Evolutionary conservation across 2,888 invertebrate species (phyloP).

Genomic region (Mesodorylaimus sp.): DNA sequence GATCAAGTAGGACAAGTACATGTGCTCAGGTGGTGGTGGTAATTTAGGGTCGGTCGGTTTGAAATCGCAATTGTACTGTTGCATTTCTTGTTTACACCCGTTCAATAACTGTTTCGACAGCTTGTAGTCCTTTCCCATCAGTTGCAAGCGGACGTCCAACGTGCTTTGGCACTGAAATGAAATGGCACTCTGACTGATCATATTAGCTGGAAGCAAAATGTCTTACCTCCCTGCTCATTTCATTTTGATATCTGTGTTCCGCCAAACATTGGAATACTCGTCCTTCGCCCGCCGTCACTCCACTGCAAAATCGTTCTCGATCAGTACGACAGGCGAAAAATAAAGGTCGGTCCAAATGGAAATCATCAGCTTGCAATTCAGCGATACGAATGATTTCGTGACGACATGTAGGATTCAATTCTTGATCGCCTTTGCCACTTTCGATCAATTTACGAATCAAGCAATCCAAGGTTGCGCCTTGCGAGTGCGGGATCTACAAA

Average conservation of each 20-base stretch:
- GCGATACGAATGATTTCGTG: slow-evolving; percentile 61
- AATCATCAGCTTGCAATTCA: slow-evolving; percentile 69
- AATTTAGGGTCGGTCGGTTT: too few species aligned
- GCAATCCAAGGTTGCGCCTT: slow-evolving; percentile 64
- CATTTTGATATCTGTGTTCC: slow-evolving; percentile 29
- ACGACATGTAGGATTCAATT: slow-evolving; percentile 49
- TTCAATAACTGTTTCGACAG: slow-evolving; percentile 68
- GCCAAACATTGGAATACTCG: slow-evolving; percentile 72
- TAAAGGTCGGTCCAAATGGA: slow-evolving; percentile 67
- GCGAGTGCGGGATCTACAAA: slow-evolving; percentile 40
- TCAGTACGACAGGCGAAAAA: slow-evolving; percentile 74
- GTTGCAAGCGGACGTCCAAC: slow-evolving; percentile 60
- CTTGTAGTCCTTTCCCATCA: slow-evolving; percentile 72
- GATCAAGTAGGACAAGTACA: slow-evolving; percentile 63
- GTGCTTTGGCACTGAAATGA: too few species aligned
- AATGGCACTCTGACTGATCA: too few species aligned
- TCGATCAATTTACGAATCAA: slow-evolving; percentile 45
- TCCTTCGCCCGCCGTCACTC: slow-evolving; percentile 56
- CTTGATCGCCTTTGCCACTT: slow-evolving; percentile 33
- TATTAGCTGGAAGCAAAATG: slow-evolving; percentile 43
- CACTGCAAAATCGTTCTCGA: slow-evolving; percentile 49
- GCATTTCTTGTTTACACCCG: slow-evolving; percentile 74
- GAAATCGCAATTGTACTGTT: slow-evolving; percentile 57
- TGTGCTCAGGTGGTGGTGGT: slow-evolving; percentile 21
- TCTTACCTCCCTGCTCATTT: neutral